Evolutionary conservation across 1,140 invertebrate genomes (phyloP), one percentile per base, ranked within the genome.

Genomic region (Mycetomoellerius zeteki): DNA sequence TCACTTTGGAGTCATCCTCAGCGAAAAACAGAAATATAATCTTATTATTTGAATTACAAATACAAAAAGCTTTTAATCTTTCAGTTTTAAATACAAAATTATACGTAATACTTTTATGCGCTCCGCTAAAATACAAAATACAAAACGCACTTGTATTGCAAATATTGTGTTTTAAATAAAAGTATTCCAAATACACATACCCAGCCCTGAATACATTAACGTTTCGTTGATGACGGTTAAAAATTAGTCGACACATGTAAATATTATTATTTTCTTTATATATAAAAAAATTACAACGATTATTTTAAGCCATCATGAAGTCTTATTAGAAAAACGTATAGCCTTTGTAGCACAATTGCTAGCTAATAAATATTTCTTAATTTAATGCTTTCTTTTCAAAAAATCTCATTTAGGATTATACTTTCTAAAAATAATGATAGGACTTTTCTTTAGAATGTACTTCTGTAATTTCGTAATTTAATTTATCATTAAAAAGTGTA

Each of bases 381-480:
- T 30, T 30, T 33, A 30, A 10, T 73, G 16, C n/a, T 54, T 54
- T 21, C 19, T n/a, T 21, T 6, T 43, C 16, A 33, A 73, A 10
- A 52, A 12, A 73, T 14, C 8, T 56, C 0, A 65, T 37, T 75
- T 54, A 54, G 3, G 3, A 75, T 56, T 56, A 14, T 21, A 58
- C 1, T 73, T 73, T 30, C 7, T 16, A 8, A 16, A 30, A 58
- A 43, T 43, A 16, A 8, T 75, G 33, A 56, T 14, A 21, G 1
- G 0, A 50, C 21, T 33, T 54, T 14, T 56, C 1, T 56, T 75
- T 33, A 10, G 0, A 7, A 73, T 21, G 16, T 56, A 56, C 21
- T 71, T 71, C n/a, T 71, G 2, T 14, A 56, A 33, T 37, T 56
- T 75, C 8, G 8, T 58, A 75, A 10, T 75, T 56, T 54, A 14